These are phyloP conservation scores for Pammene aurita DNA, from an alignment of 2,888 invertebrate genomes.

Conservation along the genomic window DNA sequence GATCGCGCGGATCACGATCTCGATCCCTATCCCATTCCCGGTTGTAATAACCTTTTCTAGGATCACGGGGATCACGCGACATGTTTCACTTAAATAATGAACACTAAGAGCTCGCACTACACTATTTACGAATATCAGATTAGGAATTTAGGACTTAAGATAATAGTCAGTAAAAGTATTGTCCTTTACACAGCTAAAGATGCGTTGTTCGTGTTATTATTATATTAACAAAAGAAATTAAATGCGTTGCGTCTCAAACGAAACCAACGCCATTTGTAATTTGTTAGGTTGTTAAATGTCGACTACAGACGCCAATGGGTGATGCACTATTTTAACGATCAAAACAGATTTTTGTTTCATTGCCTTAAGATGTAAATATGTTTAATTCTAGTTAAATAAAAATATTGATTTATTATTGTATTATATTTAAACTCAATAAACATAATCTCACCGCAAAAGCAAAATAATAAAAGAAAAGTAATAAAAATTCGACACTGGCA, in stretches of 20 bases:
- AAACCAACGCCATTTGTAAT: slow-evolving; percentile 25
- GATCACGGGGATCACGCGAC: slow-evolving; percentile 64
- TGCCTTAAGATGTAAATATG: too few relatives aligned
- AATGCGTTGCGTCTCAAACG: background rate
- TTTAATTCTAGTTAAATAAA: too few relatives aligned
- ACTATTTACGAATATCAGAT: background rate
- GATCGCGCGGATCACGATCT: slow-evolving; percentile 29
- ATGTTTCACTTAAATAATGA: slow-evolving; percentile 44
- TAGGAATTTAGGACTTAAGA: background rate
- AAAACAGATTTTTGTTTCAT: too few relatives aligned
- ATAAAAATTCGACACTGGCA: too few relatives aligned
- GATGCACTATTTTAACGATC: too few relatives aligned
- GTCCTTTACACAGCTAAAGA: background rate
- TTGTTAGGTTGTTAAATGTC: background rate
- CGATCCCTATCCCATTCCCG: slow-evolving; percentile 43
- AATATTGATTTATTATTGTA: too few relatives aligned
- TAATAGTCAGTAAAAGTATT: background rate
- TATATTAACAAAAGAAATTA: slow-evolving; percentile 1
- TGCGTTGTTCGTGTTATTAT: background rate
- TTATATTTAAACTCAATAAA: too few relatives aligned
- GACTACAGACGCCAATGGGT: too few relatives aligned
- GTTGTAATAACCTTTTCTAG: slow-evolving; percentile 55
- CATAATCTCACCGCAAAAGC: too few relatives aligned
- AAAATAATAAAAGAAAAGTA: too few relatives aligned
- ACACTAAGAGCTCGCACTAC: background rate